Base-by-base conservation (phyloP, 2,888 invertebrate genomes). In the Drosophila quinaria region DNA sequence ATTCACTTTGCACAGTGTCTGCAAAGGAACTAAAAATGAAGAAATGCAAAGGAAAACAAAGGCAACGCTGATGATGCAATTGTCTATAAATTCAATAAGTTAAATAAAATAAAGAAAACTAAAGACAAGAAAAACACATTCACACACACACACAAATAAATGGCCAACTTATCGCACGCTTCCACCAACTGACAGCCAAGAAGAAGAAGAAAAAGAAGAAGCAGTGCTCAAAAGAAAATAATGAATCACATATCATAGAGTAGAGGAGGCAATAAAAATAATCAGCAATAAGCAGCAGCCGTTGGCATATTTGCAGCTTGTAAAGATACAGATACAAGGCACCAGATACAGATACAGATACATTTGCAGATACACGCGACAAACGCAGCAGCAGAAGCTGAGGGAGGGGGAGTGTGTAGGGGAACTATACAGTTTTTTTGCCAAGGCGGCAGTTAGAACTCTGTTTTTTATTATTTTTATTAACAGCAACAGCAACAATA, bases 201-300 rank as follows among this genome's bases (percentile, higher is more conserved):
- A 63, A 70, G 25, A 25, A 25, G 25, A 25, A 25, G 64, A 63
- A 70, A 4, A 22, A 22, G 22, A 22, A 22, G 55, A 22, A 22
- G 22, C 4, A 22, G 55, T 62, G 65, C 41, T 44, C 37, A 54
- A 71, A 58, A 60, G 46, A 71, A 77, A 70, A 73, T 82, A 82
- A 82, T 88, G 87, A 84, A 80, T 88, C 87, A 88, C 81, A 80
- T 63, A 80, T 88, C 87, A 88, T 78, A 80, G 61, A 8, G 29
- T 8, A 59, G 64, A 72, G 72, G 60, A 72, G 72, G 72, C 76
- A 83, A 81, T 70, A 81, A 76, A 87, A 80, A 79, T 84, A 89
- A 81, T 89, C 87, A 87, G 87, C 80, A 86, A 76, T 73, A 84
- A 81, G 73, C 71, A 70, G 82, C 55, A 47, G 56, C 44, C 61